These are phyloP conservation scores for Hypomecis atomaria DNA, from an alignment of 2,888 invertebrate genomes.

Conservation along the genomic window DNA sequence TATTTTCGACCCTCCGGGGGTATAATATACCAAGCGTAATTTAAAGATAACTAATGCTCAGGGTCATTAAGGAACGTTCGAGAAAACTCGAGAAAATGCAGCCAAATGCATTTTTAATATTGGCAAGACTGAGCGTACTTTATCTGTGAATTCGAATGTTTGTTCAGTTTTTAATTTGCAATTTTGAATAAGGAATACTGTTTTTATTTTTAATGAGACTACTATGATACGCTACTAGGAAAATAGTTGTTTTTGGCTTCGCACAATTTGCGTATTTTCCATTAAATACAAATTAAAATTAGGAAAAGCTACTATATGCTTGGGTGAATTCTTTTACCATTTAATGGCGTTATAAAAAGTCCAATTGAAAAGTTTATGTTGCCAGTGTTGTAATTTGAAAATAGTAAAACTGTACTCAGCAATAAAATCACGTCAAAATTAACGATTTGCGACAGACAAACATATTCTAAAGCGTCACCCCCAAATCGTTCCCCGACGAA, in stretches of 20 bases:
- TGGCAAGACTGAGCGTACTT: constrained; percentile 68
- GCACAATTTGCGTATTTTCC: no score
- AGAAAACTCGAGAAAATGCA: constrained; percentile 64
- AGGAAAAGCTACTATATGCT: no score
- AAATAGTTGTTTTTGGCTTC: no score
- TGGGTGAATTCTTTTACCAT: no score
- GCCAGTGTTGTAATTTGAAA: neutral
- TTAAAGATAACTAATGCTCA: constrained; percentile 81
- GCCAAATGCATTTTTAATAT: constrained; percentile 77
- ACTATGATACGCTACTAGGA: neutral
- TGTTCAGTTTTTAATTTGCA: constrained; percentile 16
- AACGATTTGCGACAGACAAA: constrained; percentile 14
- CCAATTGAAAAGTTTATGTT: neutral
- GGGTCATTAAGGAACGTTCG: constrained; percentile 73
- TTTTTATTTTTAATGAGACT: neutral
- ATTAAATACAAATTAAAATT: no score
- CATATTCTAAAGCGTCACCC: constrained; percentile 18
- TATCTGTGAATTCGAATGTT: constrained; percentile 35
- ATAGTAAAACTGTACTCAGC: neutral
- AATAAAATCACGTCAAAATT: constrained; percentile 1
- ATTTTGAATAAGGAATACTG: constrained; percentile 7
- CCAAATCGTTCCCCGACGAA: constrained; percentile 31
- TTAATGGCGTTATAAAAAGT: no score
- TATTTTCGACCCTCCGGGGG: constrained; percentile 50
- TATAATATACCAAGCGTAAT: constrained; percentile 64